Base-by-base conservation (phyloP, 1,140 invertebrate genomes). In the Aphaenogaster floridana region DNA sequence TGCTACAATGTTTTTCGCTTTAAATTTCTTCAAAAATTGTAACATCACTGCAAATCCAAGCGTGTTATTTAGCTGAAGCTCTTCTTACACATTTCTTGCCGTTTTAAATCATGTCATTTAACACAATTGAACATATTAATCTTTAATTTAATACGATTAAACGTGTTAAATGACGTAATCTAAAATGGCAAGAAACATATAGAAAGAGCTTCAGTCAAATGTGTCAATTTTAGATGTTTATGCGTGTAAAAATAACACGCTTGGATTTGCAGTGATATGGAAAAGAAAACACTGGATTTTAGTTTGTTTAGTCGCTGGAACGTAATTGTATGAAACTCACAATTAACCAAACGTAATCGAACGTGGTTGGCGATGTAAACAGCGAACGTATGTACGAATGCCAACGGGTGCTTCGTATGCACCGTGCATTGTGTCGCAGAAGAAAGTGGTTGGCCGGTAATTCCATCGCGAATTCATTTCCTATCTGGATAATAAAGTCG, bases 381-480 rank as follows among this genome's bases (percentile, higher is more conserved):
- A 28, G 50, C 50, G 9, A 7, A 39, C 9, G 57, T 15, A 28
- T 17, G 39, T 71, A 9, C 21, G n/a, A 57, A 34, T 42, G 36
- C 57, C 57, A 52, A 28, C 34, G n/a, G 1, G 15, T 42, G 64
- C 42, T 45, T 3, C 15, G 61, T 66, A 64, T 42, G 78, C 63
- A n/a, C 8, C 36, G 63, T 68, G 17, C 42, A 61, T 83, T 36
- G 68, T 61, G 54, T 74, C 28, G 80, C 68, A 45, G 52, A 83
- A 83, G 69, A 84, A 74, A 61, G 80, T 48, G 80, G 50, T 7
- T 17, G 36, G n/a, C 54, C 34, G 54, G 54, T 17, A 76, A 84
- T 84, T 84, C 34, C n/a, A n/a, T 69, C 39, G 57, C 54, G 45
- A 71, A 77, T 79, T 64, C 9, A 83, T 78, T 84, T 57, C 63